A percentile compares a stretch with the other conserved stretches of the same genome.
phyloP scores from a whole-genome alignment of 1,140 invertebrate genomes.

The Habropoda laboriosa region DNA sequence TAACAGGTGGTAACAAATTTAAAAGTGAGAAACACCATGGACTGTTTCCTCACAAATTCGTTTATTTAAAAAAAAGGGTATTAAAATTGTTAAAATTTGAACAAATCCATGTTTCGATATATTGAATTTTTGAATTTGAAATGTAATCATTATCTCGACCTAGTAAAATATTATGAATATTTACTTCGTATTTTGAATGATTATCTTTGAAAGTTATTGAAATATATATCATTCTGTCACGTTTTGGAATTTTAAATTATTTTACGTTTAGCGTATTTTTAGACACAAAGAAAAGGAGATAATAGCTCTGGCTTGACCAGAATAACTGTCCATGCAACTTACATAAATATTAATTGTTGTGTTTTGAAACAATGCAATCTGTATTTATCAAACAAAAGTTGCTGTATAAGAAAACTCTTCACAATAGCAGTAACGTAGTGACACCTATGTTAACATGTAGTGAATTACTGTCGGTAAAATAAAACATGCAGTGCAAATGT shows the following conservation, averaged over 20 bases:
- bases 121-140: background rate
- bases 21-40: background rate
- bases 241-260: background rate
- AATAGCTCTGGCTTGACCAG: too few species aligned
- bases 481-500: background rate
- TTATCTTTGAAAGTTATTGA: background rate
- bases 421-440: background rate
- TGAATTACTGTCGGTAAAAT: background rate
- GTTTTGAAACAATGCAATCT: background rate
- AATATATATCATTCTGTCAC: too few species aligned
- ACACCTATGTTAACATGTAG: background rate
- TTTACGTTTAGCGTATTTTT: background rate
- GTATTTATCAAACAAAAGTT: background rate
- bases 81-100: background rate
- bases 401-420: background rate
- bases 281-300: background rate
- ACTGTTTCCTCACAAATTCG: background rate
- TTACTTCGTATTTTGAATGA: background rate
- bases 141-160: background rate
- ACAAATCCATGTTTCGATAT: background rate
- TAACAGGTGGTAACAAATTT: conserved; percentile 27
- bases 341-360: background rate
- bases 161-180: background rate
- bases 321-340: background rate
- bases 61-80: background rate